phyloP scores from a whole-genome alignment of 2,113 vertebrate genomes.

The Cepphus grylle region DNA sequence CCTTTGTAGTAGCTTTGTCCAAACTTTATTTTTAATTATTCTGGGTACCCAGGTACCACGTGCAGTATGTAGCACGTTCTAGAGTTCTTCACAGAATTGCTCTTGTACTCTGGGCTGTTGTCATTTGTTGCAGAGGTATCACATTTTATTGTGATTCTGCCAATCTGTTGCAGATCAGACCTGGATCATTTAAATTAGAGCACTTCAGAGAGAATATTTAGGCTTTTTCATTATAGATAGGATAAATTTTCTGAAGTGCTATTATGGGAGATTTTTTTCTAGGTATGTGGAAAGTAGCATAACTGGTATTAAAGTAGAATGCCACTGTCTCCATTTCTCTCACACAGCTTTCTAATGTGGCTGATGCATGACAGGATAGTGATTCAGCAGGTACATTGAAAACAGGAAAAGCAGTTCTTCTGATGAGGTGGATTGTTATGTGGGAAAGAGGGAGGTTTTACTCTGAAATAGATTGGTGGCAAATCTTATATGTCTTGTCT shows the following conservation, averaged over 20 bases:
- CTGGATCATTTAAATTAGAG: not conserved
- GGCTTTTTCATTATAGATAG: not conserved
- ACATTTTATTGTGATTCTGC: constrained; percentile 3
- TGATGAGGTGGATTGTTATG: not conserved
- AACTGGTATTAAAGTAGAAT: not conserved
- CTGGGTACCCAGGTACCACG: not conserved
- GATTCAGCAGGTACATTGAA: not conserved
- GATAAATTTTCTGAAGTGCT: not conserved
- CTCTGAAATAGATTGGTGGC: not conserved
- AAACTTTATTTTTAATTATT: not conserved
- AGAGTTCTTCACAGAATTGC: not conserved
- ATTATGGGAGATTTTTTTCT: not conserved
- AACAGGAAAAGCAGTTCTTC: not conserved
- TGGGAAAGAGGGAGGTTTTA: not conserved
- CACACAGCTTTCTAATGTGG: not conserved
- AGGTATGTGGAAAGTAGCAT: not conserved
- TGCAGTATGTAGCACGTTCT: not conserved
- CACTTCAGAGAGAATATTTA: not conserved
- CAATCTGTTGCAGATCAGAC: not conserved
- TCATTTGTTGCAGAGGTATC: constrained; percentile 20
- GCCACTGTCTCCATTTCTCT: not conserved
- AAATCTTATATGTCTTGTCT: not conserved
- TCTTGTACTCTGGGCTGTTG: not conserved
- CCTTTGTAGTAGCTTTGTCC: not conserved
- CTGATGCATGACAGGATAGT: not conserved